Conservation (phyloP, 2,113 vertebrate species). For the Bambusicola thoracicus region DNA sequence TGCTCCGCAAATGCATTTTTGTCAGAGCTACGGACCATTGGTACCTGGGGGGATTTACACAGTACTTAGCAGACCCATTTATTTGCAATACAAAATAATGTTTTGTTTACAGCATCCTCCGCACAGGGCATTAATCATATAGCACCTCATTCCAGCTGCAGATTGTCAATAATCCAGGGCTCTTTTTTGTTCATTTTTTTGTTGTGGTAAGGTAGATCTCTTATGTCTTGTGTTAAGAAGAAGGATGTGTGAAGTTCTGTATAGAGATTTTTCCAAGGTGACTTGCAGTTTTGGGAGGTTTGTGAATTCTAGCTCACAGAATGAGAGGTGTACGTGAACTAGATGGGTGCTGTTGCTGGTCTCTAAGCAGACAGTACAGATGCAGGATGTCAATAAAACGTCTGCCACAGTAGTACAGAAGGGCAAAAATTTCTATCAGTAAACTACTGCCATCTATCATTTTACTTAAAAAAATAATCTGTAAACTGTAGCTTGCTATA, state of each 20-base stretch:
- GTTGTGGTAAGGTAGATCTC: constrained; percentile 6
- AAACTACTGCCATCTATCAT: not conserved
- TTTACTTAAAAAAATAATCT: not conserved
- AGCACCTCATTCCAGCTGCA: constrained; percentile 47
- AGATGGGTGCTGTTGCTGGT: not conserved
- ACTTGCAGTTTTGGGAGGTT: constrained; percentile 25
- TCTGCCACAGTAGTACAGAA: not conserved
- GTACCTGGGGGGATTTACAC: constrained; percentile 67
- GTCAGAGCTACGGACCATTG: constrained; percentile 43
- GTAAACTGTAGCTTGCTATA: not conserved
- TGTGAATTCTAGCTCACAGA: not conserved
- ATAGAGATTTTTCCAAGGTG: constrained; percentile 13
- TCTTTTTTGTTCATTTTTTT: constrained; percentile 34
- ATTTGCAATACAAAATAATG: constrained; percentile 77
- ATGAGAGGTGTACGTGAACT: not conserved
- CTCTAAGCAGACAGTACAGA: not conserved
- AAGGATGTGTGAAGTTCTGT: not conserved
- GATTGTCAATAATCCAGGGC: constrained; percentile 45
- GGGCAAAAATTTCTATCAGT: not conserved
- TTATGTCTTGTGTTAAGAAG: constrained; percentile 16
- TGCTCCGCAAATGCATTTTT: constrained; percentile 72
- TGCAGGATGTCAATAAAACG: not conserved
- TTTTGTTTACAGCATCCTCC: constrained; percentile 70
- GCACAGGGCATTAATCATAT: constrained; percentile 64
- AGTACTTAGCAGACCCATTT: constrained; percentile 71